Evolutionary conservation across 1,140 invertebrate genomes (phyloP).

Genomic region (Parasteatoda tepidariorum): DNA sequence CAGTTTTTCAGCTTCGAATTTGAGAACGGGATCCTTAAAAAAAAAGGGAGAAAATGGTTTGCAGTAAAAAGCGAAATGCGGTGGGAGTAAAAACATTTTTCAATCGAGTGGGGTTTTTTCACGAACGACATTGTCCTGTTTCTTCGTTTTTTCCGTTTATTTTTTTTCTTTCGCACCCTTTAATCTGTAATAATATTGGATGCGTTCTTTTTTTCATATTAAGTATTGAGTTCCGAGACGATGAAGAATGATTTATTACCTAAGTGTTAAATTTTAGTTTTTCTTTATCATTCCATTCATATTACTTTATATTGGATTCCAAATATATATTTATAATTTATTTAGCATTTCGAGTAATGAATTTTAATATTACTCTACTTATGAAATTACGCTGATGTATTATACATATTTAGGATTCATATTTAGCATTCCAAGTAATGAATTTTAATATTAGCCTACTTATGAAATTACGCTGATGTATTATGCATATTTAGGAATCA

Average conservation of each 20-base stretch:
- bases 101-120: constrained; percentile 22
- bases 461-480: too few species aligned
- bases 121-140: not conserved
- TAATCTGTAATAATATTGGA: not conserved
- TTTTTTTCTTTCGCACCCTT: not conserved
- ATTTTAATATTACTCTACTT: too few species aligned
- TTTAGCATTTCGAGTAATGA: too few species aligned
- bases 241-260: constrained; percentile 17
- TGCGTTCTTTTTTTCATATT: not conserved
- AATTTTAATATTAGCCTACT: too few species aligned
- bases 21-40: not conserved
- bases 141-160: not conserved
- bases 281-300: not conserved
- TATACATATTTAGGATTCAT: too few species aligned
- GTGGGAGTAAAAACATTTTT: constrained; percentile 38
- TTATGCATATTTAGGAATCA: too few species aligned
- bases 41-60: constrained; percentile 41
- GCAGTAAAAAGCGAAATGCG: constrained; percentile 40
- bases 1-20: constrained; percentile 8
- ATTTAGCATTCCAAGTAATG: too few species aligned
- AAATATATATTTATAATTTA: too few species aligned
- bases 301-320: not conserved
- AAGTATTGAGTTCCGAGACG: not conserved
- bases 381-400: too few species aligned
- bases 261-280: not conserved